These are phyloP conservation scores for Oasisia sp. DNA, from an alignment of 2,888 invertebrate species.

Conservation along the genomic window DNA sequence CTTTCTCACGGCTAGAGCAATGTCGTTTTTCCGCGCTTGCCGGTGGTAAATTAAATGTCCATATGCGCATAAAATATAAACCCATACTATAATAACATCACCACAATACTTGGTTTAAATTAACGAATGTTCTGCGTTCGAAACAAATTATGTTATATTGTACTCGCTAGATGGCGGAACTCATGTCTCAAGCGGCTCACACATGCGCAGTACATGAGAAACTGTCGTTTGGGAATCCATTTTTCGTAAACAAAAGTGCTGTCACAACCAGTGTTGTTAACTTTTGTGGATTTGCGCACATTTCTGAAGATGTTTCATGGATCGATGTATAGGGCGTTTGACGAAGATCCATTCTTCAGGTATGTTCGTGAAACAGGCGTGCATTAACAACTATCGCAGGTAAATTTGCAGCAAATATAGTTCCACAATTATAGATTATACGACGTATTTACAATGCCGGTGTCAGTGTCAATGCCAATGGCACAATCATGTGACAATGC, in stretches of 20 bases:
- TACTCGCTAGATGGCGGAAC: not conserved
- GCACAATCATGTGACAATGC: too few relatives aligned
- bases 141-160: not conserved
- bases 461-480: too few relatives aligned
- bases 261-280: not conserved
- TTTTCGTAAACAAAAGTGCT: not conserved
- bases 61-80: not conserved
- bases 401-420: not conserved
- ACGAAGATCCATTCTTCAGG: slow-evolving; percentile 35
- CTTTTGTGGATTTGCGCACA: not conserved
- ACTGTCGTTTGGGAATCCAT: slow-evolving; percentile 13
- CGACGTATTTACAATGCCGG: too few relatives aligned
- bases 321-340: slow-evolving; percentile 31
- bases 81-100: too few relatives aligned
- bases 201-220: not conserved
- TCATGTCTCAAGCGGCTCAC: not conserved
- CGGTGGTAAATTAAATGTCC: not conserved
- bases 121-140: too few relatives aligned
- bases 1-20: not conserved
- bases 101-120: too few relatives aligned
- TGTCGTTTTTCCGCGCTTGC: not conserved
- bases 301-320: not conserved
- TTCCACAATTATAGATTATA: too few relatives aligned
- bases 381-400: not conserved
- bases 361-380: slow-evolving; percentile 17